phyloP scores from a whole-genome alignment of 2,888 invertebrate species.

The Frankliniella intonsa region DNA sequence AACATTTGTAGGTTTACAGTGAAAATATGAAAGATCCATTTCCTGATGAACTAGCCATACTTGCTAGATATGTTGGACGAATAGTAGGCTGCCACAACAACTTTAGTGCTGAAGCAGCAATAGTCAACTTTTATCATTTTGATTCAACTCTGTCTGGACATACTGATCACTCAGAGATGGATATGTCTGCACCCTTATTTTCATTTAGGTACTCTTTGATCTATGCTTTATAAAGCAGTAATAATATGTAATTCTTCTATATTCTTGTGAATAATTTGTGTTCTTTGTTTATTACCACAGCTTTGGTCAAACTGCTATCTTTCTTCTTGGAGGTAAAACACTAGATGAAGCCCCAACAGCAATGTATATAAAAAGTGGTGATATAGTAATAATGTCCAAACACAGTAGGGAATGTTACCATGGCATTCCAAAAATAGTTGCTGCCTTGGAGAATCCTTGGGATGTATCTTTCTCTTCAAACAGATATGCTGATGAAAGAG shows the following conservation, averaged over 20 bases:
- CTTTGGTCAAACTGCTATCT: slow-evolving; percentile 93
- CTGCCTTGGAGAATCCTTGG: slow-evolving; percentile 52
- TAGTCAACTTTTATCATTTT: slow-evolving; percentile 92
- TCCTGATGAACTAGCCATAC: slow-evolving; percentile 64
- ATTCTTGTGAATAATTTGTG: no score
- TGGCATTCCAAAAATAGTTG: slow-evolving; percentile 83
- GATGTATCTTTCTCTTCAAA: slow-evolving; percentile 36
- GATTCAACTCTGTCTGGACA: slow-evolving; percentile 91
- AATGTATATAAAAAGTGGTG: slow-evolving; percentile 79
- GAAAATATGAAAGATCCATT: slow-evolving; percentile 63
- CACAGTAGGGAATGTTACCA: slow-evolving; percentile 83
- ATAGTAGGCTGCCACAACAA: slow-evolving; percentile 52
- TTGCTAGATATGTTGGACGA: slow-evolving; percentile 61
- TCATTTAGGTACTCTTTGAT: slow-evolving; percentile 68
- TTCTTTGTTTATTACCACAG: slow-evolving; percentile 52
- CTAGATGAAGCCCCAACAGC: slow-evolving; percentile 64
- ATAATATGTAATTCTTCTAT: not conserved
- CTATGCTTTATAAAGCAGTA: not conserved
- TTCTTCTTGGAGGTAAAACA: slow-evolving; percentile 79
- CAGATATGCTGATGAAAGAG: no score
- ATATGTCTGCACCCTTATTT: slow-evolving; percentile 80
- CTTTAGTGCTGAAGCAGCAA: slow-evolving; percentile 85
- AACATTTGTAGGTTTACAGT: slow-evolving; percentile 57
- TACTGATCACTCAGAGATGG: slow-evolving; percentile 88
- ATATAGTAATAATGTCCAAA: slow-evolving; percentile 85